Conservation (phyloP, 2,113 vertebrate species). For the Chitala chitala region DNA sequence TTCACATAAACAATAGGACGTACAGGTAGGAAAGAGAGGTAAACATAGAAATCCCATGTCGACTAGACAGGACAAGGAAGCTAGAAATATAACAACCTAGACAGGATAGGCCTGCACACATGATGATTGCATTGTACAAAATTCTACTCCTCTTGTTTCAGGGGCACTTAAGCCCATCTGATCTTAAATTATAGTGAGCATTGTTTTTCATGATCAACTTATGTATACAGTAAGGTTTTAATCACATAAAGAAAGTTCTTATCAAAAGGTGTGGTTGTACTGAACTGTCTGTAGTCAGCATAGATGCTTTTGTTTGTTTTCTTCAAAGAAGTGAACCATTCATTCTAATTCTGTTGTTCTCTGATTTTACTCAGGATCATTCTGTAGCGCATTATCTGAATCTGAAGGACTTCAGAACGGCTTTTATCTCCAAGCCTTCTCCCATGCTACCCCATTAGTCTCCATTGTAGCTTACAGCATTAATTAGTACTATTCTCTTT, state of each 20-base stretch:
- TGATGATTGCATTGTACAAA: too few species aligned
- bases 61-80: too few species aligned
- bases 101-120: too few species aligned
- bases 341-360: background rate
- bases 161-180: too few species aligned
- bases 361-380: background rate
- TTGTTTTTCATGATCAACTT: background rate
- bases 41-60: too few species aligned
- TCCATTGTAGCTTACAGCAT: background rate
- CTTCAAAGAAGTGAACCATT: background rate
- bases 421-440: background rate
- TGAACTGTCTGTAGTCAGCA: background rate
- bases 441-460: too few species aligned
- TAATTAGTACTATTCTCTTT: slow-evolving; percentile 15
- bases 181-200: background rate
- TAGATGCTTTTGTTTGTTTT: background rate
- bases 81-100: too few species aligned
- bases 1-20: too few species aligned
- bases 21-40: too few species aligned
- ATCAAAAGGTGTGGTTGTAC: background rate
- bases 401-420: background rate
- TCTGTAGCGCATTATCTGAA: background rate
- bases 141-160: too few species aligned
- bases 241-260: background rate
- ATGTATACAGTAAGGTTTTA: background rate